Conservation (phyloP, 2,797 vertebrate species). For the Odontamblyopus lacepedii region DNA sequence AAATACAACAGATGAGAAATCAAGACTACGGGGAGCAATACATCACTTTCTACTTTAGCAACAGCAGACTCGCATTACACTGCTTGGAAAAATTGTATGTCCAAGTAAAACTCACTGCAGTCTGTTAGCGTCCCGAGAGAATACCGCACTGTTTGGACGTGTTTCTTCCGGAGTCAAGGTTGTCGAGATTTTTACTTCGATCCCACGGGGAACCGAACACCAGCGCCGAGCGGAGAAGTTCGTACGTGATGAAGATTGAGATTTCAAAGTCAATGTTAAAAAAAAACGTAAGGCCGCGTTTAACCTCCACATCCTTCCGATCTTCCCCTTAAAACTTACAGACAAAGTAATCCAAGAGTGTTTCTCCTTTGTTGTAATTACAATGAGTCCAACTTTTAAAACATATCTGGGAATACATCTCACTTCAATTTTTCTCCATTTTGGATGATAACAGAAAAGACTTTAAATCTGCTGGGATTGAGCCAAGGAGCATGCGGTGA, state of each 20-base stretch:
- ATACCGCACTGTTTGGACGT: conserved; percentile 19
- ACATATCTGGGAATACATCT: conserved; percentile 33
- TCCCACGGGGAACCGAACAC: conserved; percentile 7
- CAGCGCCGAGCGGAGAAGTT: conserved; percentile 9
- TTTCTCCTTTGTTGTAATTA: conserved; percentile 26
- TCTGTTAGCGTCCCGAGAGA: conserved; percentile 28
- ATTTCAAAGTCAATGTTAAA: conserved; percentile 11
- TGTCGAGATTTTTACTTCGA: conserved; percentile 18
- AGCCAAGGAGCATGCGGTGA: conserved; percentile 33
- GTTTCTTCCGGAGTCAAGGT: conserved; percentile 20
- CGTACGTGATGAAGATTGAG: conserved; percentile 34
- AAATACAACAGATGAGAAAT: conserved; percentile 26
- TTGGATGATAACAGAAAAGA: conserved; percentile 43
- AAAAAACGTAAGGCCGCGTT: conserved; percentile 3
- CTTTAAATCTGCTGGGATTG: conserved; percentile 50
- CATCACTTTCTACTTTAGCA: conserved; percentile 15
- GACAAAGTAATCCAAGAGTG: conserved; percentile 24
- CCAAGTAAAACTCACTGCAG: conserved; percentile 20
- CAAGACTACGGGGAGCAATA: conserved; percentile 28
- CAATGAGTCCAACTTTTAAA: conserved; percentile 34
- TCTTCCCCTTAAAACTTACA: conserved; percentile 12
- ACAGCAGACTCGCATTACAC: conserved; percentile 1
- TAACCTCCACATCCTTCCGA: conserved; percentile 23
- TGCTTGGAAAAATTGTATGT: conserved; percentile 20
- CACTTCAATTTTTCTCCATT: conserved; percentile 37